phyloP scores from a whole-genome alignment of 2,797 vertebrate genomes.

The Tympanoctomys barrerae region DNA sequence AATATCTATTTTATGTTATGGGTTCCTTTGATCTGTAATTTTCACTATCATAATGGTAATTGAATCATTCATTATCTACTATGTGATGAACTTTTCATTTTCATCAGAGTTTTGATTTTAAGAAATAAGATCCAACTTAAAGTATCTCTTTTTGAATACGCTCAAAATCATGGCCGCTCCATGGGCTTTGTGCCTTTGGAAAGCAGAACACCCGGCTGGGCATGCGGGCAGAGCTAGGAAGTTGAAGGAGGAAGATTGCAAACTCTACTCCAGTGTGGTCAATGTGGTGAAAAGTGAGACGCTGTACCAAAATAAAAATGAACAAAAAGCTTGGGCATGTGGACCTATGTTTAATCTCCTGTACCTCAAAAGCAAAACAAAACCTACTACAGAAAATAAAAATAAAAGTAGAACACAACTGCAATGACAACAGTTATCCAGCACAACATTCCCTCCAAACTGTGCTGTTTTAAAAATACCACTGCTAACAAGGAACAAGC shows the following conservation, averaged over 20 bases:
- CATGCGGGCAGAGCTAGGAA: not conserved
- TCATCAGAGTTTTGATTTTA: not conserved
- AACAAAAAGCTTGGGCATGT: not conserved
- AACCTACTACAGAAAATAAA: not conserved
- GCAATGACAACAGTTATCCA: not conserved
- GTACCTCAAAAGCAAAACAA: not conserved
- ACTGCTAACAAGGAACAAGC: not conserved
- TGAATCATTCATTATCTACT: not conserved
- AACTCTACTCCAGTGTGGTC: not conserved
- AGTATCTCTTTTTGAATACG: not conserved
- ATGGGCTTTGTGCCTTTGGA: not conserved
- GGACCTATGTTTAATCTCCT: not conserved
- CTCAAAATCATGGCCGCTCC: not conserved
- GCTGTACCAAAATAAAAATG: not conserved
- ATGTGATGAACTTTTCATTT: not conserved
- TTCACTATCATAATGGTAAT: not conserved
- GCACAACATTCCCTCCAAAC: not conserved
- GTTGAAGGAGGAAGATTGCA: not conserved
- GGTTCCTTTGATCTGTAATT: not conserved
- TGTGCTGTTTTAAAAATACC: no score
- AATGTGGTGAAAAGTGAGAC: not conserved
- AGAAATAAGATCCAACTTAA: not conserved
- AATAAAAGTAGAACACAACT: not conserved
- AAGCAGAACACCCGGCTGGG: not conserved
- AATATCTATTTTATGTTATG: not conserved